Conservation (phyloP, 2,888 invertebrate species). For the Idaea biselata region DNA sequence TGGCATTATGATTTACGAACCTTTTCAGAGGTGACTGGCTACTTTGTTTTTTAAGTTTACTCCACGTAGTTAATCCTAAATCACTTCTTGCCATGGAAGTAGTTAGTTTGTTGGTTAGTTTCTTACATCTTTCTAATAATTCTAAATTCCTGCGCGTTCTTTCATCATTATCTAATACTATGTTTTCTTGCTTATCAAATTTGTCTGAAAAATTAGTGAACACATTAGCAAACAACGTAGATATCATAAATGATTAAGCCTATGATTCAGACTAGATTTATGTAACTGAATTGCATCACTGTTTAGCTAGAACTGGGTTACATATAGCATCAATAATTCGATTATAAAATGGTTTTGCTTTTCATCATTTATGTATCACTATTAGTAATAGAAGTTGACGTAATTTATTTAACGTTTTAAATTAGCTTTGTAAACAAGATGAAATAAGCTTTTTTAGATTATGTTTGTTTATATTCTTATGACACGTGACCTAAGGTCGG, state of each 20-base stretch:
- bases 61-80: conserved; percentile 93
- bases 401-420: background rate
- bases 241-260: conserved; percentile 47
- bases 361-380: background rate
- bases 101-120: conserved; percentile 80
- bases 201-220: conserved; percentile 65
- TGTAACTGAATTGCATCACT: conserved; percentile 52
- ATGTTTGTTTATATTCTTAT: too few relatives aligned
- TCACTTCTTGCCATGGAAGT: conserved; percentile 93
- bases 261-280: conserved; percentile 46
- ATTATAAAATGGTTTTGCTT: background rate
- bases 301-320: conserved; percentile 22
- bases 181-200: conserved; percentile 65
- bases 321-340: conserved; percentile 9
- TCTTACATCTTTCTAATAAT: conserved; percentile 78
- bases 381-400: background rate
- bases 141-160: conserved; percentile 81
- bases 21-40: conserved; percentile 83
- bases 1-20: conserved; percentile 56
- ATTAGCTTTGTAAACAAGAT: background rate
- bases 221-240: conserved; percentile 31
- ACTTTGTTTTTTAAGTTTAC: conserved; percentile 88
- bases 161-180: conserved; percentile 74
- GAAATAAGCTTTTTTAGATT: too few relatives aligned
- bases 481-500: too few relatives aligned